Evolutionary conservation across 2,797 vertebrate genomes (phyloP), one percentile per base, ranked within the genome.

Genomic region (Microchirus variegatus): DNA sequence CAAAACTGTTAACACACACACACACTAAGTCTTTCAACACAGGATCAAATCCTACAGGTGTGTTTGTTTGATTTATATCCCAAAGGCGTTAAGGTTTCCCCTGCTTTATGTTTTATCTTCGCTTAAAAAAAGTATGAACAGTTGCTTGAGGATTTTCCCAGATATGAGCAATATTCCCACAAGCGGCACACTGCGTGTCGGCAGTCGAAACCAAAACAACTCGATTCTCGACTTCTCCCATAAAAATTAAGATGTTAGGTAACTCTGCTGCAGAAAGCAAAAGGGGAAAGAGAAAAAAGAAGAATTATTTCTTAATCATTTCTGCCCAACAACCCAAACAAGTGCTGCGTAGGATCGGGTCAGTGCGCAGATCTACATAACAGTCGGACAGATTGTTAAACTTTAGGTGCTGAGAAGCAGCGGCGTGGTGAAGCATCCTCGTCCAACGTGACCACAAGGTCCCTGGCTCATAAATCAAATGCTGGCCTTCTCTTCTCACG

Each of bases 391-490:
- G 67, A 70, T 50, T 81, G 82, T 75, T 70, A 63, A 58, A 83
- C 79, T 75, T 81, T 40, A 80, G 72, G 55, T 53, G 66, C 52
- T 59, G 67, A 67, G 78, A 75, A 43, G 70, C 73, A 41, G 73
- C 70, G 65, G 58, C 64, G 74, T 66, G 72, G 71, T 70, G 73
- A 68, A 60, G 71, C 4, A 15, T 64, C 70, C 56, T n/a, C 16
- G 77, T 65, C 64, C 54, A 74, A 83, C 78, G 75, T 82, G 80
- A 86, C 78, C 87, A 83, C 82, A 87, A 86, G 87, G 85, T 80
- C 83, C 81, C 75, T 56, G 61, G 62, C 82, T 87, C 81, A 82
- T 90, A 87, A 90, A 90, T 91, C 87, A 91, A 71, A 75, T 9
- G 45, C 60, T 59, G 70, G 69, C 67, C 71, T 75, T 73, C 73